A percentile compares a stretch with the other conserved stretches of the same genome.
phyloP scores from a whole-genome alignment of 2,888 invertebrate genomes.

The Aleiodes testaceus region DNA sequence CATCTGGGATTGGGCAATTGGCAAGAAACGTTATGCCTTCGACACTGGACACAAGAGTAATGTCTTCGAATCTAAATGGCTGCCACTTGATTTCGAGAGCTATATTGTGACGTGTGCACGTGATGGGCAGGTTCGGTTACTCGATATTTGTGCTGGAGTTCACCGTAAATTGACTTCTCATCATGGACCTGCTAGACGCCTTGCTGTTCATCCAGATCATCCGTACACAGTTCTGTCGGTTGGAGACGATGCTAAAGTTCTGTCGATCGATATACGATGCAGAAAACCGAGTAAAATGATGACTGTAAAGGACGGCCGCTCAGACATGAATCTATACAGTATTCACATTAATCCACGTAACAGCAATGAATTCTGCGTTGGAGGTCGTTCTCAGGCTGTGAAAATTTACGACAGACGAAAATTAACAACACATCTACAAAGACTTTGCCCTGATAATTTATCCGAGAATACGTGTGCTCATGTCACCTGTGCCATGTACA shows the following conservation, averaged over 20 bases:
- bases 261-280: constrained; percentile 87
- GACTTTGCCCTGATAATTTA: constrained; percentile 79
- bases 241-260: constrained; percentile 90
- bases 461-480: constrained; percentile 74
- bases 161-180: constrained; percentile 79
- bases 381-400: constrained; percentile 87
- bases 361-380: constrained; percentile 85
- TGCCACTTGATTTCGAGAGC: constrained; percentile 84
- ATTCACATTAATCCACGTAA: constrained; percentile 88
- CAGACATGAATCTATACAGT: constrained; percentile 87
- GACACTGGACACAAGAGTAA: constrained; percentile 90
- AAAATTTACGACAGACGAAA: constrained; percentile 84
- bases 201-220: constrained; percentile 83
- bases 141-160: constrained; percentile 74
- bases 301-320: constrained; percentile 76
- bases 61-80: constrained; percentile 91
- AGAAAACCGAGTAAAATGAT: constrained; percentile 79
- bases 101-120: constrained; percentile 91
- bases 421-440: constrained; percentile 74
- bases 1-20: constrained; percentile 93
- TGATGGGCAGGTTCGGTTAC: constrained; percentile 87
- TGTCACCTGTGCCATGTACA: constrained; percentile 93
- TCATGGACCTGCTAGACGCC: constrained; percentile 88
- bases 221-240: constrained; percentile 88
- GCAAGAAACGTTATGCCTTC: constrained; percentile 79